Evolutionary conservation across 2,113 vertebrate genomes (phyloP).

Genomic region (Okapia johnstoni): DNA sequence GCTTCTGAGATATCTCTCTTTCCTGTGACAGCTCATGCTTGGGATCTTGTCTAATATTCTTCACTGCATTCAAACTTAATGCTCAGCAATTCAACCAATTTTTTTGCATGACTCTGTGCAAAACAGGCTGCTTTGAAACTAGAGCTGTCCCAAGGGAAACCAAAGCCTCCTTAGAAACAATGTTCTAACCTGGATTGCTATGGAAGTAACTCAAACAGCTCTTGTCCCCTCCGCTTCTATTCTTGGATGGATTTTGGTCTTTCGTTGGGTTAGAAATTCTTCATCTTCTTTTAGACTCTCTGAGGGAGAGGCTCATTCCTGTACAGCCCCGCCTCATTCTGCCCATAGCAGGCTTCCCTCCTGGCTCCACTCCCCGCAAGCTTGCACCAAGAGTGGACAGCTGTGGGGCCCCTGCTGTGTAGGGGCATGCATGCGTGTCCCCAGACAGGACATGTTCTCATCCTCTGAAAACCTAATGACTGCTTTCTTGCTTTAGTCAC

Average conservation of each 20-base stretch:
- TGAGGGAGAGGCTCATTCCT: slow-evolving; percentile 68
- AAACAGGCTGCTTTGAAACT: background rate
- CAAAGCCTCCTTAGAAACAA: background rate
- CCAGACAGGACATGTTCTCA: background rate
- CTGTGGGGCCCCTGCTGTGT: slow-evolving; percentile 15
- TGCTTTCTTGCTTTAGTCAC: slow-evolving; percentile 35
- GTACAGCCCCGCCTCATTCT: slow-evolving; percentile 58
- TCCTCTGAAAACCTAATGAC: background rate
- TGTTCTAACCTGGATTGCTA: background rate
- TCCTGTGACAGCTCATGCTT: background rate
- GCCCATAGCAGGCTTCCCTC: slow-evolving; percentile 31
- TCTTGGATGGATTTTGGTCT: slow-evolving; percentile 24
- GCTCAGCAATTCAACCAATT: background rate
- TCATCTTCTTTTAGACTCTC: slow-evolving; percentile 54
- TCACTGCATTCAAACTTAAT: background rate
- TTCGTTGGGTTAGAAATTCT: slow-evolving; percentile 48
- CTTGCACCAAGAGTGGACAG: slow-evolving; percentile 33
- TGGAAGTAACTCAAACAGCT: slow-evolving; percentile 17
- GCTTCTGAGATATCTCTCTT: background rate
- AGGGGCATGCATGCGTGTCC: background rate
- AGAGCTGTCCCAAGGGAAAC: background rate
- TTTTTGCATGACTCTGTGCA: background rate
- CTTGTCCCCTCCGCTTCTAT: slow-evolving; percentile 31
- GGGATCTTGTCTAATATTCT: background rate
- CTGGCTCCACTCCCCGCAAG: background rate